Evolutionary conservation across 2,888 invertebrate species (phyloP).

Genomic region (Nemapogon koenigi): DNA sequence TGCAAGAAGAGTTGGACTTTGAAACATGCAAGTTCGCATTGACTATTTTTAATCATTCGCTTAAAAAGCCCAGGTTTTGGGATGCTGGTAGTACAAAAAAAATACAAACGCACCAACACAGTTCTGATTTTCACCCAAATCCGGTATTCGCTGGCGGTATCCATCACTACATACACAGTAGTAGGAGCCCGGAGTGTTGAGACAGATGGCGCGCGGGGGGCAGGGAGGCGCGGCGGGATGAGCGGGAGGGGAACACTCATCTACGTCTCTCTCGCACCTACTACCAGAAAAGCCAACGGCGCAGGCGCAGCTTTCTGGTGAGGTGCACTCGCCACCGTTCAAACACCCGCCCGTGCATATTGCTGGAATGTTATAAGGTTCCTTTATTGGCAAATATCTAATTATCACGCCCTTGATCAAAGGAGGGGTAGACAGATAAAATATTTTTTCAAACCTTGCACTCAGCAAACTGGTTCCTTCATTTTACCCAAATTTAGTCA

Average conservation of each 20-base stretch:
- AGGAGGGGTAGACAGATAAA: too few species aligned
- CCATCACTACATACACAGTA: slow-evolving; percentile 86
- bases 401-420: too few species aligned
- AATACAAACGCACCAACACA: neutral
- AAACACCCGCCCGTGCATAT: slow-evolving; percentile 80
- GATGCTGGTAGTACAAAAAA: too few species aligned
- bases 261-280: slow-evolving; percentile 85
- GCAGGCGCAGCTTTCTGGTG: slow-evolving; percentile 81
- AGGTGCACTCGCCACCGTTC: slow-evolving; percentile 82
- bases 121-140: slow-evolving; percentile 59
- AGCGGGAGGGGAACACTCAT: slow-evolving; percentile 78
- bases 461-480: too few species aligned
- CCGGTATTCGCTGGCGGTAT: slow-evolving; percentile 65
- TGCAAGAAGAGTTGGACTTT: too few species aligned
- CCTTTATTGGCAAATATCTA: too few species aligned
- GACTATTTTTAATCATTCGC: too few species aligned
- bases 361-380: too few species aligned
- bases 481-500: too few species aligned
- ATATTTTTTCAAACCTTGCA: too few species aligned
- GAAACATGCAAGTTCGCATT: too few species aligned
- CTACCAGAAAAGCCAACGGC: slow-evolving; percentile 81
- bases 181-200: slow-evolving; percentile 91
- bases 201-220: slow-evolving; percentile 77
- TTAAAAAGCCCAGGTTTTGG: too few species aligned
- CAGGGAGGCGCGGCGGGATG: slow-evolving; percentile 73